Conservation (phyloP, 2,888 invertebrate genomes). For the Byasa hedistus region DNA sequence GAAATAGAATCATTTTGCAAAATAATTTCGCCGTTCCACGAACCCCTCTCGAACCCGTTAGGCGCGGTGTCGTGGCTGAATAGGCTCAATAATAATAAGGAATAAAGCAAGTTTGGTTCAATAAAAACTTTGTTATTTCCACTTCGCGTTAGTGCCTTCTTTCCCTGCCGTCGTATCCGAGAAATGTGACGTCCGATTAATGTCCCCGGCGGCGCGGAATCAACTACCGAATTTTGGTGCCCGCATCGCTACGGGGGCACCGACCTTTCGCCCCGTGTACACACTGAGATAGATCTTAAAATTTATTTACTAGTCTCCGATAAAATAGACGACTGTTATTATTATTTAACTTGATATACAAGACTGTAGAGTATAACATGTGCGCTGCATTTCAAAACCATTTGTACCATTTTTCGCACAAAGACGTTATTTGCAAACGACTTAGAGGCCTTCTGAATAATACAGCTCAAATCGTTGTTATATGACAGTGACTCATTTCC, state of each 20-base stretch:
- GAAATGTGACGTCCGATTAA: constrained; percentile 64
- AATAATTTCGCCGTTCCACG: neutral
- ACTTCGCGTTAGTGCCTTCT: constrained; percentile 34
- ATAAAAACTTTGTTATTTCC: constrained; percentile 30
- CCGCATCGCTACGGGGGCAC: constrained; percentile 60
- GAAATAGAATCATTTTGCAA: neutral
- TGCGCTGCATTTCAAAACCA: neutral
- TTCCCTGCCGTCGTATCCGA: constrained; percentile 43
- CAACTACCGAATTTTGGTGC: constrained; percentile 67
- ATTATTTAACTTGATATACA: constrained; percentile 4
- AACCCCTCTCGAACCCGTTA: neutral
- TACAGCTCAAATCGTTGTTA: constrained; percentile 7
- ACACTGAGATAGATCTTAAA: constrained; percentile 47
- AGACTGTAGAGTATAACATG: neutral
- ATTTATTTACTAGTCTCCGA: neutral
- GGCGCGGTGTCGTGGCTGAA: constrained; percentile 6
- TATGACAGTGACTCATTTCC: constrained; percentile 25
- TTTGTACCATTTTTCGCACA: constrained; percentile 19
- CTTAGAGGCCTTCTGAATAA: constrained; percentile 11
- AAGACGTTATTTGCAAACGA: constrained; percentile 20
- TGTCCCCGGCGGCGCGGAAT: constrained; percentile 52
- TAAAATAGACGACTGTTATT: neutral
- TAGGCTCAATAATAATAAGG: constrained; percentile 11
- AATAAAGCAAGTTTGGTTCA: constrained; percentile 17
- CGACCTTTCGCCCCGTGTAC: constrained; percentile 50